Base-by-base conservation (phyloP, 2,113 vertebrate genomes). In the Butorides virescens region DNA sequence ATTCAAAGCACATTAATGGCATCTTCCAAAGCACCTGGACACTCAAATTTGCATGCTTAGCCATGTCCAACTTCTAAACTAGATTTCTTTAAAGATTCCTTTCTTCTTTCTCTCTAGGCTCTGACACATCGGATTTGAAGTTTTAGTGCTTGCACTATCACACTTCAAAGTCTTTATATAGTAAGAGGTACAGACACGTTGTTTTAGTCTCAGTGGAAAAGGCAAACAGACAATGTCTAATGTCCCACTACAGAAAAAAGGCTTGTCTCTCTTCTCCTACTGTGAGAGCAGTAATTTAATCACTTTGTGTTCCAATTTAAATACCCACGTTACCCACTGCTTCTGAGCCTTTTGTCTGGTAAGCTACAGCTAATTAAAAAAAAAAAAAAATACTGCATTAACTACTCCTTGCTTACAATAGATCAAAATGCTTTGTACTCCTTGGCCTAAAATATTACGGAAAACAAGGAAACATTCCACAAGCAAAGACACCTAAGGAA, bases 401-500 rank as follows among this genome's bases (percentile, higher is more conserved):
- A 80, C 26, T 63, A 59, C 21, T 66, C 34, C 25, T 78, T 81
- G 61, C 12, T 75, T 95, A 75, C 32, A 78, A 49, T 1, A 90
- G 14, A 44, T 15, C 11, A 74, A 95, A 87, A 63, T 52, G 67
- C 14, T 68, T 75, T 27, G 22, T 56, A 71, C 2, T 52, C 34
- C 29, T 84, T 67, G 22, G 32, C 32, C 50, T 81, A 58, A 86
- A 81, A 49, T 39, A 67, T 19, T 50, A 71, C 1, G 7, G 39
- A 65, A 94, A 89, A 84, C 25, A 87, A 72, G 52, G 15, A 91
- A 81, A 81, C 34, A 78, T 23, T 78, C 56, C 39, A 90, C 30
- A 87, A 92, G 61, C 25, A 95, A 89, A 86, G 67, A 89, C 83
- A 96, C 29, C 58, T 87, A 94, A 90, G 50, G 12, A 97, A 89